phyloP scores from a whole-genome alignment of 2,888 invertebrate species.

The Oscheius myriophilus region DNA sequence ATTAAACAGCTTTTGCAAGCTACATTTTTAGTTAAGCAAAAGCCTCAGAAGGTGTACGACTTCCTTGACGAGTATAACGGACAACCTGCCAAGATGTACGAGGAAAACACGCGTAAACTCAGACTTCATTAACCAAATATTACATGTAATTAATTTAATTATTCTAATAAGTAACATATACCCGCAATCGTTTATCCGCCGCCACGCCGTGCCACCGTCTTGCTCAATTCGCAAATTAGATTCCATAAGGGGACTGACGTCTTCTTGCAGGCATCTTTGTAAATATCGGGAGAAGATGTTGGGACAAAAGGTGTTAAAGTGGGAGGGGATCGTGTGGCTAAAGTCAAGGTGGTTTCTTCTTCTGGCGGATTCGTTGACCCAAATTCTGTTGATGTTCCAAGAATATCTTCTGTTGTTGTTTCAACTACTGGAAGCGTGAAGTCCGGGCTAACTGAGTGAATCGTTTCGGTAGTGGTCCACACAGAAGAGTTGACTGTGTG shows the following conservation, averaged over 20 bases:
- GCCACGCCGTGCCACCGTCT: constrained; percentile 21
- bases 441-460: constrained; percentile 6
- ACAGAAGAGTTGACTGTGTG: neutral
- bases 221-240: constrained; percentile 28
- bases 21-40: constrained; percentile 24
- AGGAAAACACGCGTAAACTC: constrained; percentile 22
- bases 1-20: neutral
- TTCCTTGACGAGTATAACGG: constrained; percentile 28
- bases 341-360: neutral
- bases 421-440: neutral
- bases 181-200: constrained; percentile 12
- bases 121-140: constrained; percentile 5
- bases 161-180: constrained; percentile 7
- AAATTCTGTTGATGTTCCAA: neutral
- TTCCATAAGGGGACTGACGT: constrained; percentile 18
- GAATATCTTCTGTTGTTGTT: neutral
- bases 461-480: neutral
- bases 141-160: neutral
- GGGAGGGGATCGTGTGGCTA: neutral
- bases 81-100: constrained; percentile 19
- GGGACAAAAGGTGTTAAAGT: too few species aligned
- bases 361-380: neutral
- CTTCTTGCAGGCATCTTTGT: constrained; percentile 19
- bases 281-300: constrained; percentile 6
- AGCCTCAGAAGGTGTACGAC: constrained; percentile 30